Evolutionary conservation across 92 coral and sea anemone genomes (phyloP).

Genomic region (Hydrozoanthus gracilis): DNA sequence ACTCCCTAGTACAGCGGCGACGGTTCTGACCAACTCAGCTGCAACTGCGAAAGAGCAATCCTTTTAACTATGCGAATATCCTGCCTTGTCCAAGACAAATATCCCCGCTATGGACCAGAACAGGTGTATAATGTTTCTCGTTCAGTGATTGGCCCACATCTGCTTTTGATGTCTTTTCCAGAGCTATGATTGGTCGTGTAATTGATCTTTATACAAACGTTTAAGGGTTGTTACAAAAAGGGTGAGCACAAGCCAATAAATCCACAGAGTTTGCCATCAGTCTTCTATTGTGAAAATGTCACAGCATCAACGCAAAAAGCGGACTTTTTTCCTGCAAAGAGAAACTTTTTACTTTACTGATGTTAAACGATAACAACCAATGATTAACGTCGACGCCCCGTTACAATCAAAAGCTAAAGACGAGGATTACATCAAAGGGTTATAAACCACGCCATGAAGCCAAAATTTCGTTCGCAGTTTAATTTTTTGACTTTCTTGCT

Average conservation of each 20-base stretch:
- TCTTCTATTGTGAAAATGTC: conserved; percentile 30
- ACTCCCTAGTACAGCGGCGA: conserved; percentile 8
- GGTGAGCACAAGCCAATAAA: conserved; percentile 23
- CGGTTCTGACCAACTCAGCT: neutral
- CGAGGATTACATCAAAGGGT: conserved; percentile 62
- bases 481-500: conserved; percentile 6
- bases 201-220: conserved; percentile 59
- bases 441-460: conserved; percentile 75
- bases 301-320: neutral
- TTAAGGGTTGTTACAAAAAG: conserved; percentile 30
- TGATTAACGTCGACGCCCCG: neutral
- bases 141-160: conserved; percentile 65
- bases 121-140: conserved; percentile 74
- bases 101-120: conserved; percentile 46
- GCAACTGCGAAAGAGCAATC: conserved; percentile 42
- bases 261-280: neutral
- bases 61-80: conserved; percentile 21
- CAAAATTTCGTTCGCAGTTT: conserved; percentile 38
- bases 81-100: conserved; percentile 37
- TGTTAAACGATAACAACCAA: neutral
- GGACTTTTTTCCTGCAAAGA: neutral
- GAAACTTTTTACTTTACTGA: conserved; percentile 1
- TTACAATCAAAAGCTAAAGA: conserved; percentile 52
- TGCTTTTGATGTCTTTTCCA: conserved; percentile 53
- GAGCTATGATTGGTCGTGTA: conserved; percentile 60